A percentile compares a stretch with the other conserved stretches of the same genome.
These are phyloP conservation scores for Meiosimyza decipiens DNA, from an alignment of 2,888 invertebrate species.

Conservation along the genomic window DNA sequence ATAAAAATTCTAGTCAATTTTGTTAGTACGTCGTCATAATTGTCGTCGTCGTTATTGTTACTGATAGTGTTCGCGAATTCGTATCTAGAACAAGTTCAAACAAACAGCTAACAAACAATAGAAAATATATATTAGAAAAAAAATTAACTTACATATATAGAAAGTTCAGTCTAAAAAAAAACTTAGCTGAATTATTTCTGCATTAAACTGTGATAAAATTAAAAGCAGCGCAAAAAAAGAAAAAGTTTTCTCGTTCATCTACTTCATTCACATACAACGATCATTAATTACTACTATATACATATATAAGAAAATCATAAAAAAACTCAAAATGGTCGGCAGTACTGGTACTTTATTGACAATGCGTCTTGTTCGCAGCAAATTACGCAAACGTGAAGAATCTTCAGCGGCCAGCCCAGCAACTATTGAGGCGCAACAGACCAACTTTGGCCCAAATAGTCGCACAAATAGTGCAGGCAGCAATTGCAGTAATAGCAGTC, in stretches of 20 bases:
- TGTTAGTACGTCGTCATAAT: slow-evolving; percentile 5
- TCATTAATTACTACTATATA: slow-evolving; percentile 21
- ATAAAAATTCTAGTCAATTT: slow-evolving; percentile 50
- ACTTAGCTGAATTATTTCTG: slow-evolving; percentile 39
- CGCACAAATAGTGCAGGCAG: slow-evolving; percentile 58
- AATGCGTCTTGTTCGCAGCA: slow-evolving; percentile 91
- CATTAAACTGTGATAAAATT: slow-evolving; percentile 52
- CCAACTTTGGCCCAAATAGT: slow-evolving; percentile 54
- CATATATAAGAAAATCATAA: slow-evolving; percentile 34
- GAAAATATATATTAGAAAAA: too few relatives aligned
- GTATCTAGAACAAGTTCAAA: too few relatives aligned
- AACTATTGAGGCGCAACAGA: slow-evolving; percentile 70
- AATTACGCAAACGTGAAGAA: slow-evolving; percentile 87
- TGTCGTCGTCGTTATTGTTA: neutral
- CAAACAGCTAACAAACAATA: too few relatives aligned
- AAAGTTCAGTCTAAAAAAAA: neutral
- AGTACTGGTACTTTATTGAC: slow-evolving; percentile 88
- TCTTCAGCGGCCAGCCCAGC: slow-evolving; percentile 72
- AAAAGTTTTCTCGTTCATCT: slow-evolving; percentile 5
- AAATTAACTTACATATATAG: too few relatives aligned
- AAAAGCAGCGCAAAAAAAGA: neutral
- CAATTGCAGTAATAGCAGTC: slow-evolving; percentile 48
- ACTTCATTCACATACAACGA: slow-evolving; percentile 1
- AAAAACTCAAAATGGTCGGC: slow-evolving; percentile 75
- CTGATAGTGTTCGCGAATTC: slow-evolving; percentile 10